phyloP scores from a whole-genome alignment of 2,888 invertebrate genomes.

The Drosophila stalkeri region DNA sequence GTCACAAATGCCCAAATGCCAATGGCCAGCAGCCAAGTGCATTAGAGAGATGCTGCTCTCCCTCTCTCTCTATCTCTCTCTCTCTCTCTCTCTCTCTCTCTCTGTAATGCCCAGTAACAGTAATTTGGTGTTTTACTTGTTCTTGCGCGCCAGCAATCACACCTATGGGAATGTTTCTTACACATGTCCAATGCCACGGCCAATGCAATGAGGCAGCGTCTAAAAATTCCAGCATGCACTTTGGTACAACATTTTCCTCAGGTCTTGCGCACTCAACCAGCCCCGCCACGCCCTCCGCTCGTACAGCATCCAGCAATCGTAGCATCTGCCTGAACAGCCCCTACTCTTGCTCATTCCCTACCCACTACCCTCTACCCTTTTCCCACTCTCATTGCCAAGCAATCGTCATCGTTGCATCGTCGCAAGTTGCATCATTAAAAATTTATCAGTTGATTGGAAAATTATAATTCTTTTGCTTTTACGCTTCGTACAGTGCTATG shows the following conservation, averaged over 20 bases:
- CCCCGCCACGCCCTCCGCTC: neutral
- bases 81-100: constrained; percentile 1
- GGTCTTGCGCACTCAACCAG: constrained; percentile 14
- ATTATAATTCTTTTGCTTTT: constrained; percentile 79
- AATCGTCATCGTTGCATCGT: constrained; percentile 14
- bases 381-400: neutral
- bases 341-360: neutral
- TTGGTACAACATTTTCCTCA: constrained; percentile 74
- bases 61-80: constrained; percentile 6
- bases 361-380: neutral
- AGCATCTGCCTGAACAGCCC: neutral
- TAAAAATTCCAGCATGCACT: constrained; percentile 75
- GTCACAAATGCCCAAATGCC: constrained; percentile 13
- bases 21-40: constrained; percentile 52
- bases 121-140: constrained; percentile 80
- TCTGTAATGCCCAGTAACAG: constrained; percentile 57
- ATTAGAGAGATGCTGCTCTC: constrained; percentile 9
- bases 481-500: constrained; percentile 71
- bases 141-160: constrained; percentile 80
- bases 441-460: constrained; percentile 81
- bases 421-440: constrained; percentile 72
- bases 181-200: constrained; percentile 64
- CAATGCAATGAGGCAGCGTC: constrained; percentile 37
- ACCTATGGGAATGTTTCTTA: constrained; percentile 79
- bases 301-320: too few relatives aligned